These are phyloP conservation scores for Acanthiza pusilla DNA, from an alignment of 2,797 vertebrate genomes.

Conservation along the genomic window DNA sequence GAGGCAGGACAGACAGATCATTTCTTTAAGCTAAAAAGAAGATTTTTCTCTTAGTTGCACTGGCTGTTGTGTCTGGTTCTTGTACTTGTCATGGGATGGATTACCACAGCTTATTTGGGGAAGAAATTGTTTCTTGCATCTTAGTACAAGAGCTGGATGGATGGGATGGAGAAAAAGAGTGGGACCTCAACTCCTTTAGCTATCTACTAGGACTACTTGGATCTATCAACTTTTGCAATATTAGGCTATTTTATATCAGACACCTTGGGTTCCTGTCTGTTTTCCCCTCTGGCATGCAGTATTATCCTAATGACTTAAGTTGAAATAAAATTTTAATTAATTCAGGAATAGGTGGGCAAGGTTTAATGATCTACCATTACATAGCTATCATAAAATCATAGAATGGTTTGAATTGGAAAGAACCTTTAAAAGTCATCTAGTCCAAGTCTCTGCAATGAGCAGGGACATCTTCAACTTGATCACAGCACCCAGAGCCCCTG, in stretches of 20 bases:
- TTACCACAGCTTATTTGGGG: neutral
- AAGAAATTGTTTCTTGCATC: neutral
- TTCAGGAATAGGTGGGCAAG: neutral
- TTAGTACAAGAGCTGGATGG: neutral
- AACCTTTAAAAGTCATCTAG: neutral
- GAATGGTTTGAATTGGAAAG: neutral
- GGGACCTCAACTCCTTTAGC: neutral
- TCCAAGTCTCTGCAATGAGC: neutral
- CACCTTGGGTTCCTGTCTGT: neutral
- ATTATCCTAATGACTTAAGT: neutral
- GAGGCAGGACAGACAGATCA: neutral
- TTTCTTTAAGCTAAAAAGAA: neutral
- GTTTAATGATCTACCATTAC: neutral
- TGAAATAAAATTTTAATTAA: neutral
- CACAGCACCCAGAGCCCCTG: rapidly evolving
- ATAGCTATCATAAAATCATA: neutral
- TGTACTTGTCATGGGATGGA: neutral
- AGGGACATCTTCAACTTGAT: neutral
- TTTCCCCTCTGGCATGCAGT: neutral
- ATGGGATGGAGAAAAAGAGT: neutral
- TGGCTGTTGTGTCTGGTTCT: neutral
- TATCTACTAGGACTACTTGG: neutral
- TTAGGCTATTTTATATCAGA: neutral
- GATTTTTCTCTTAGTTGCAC: neutral
- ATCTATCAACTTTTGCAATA: neutral